Conservation (phyloP, 2,797 vertebrate species). For the Phylloscopus collybita region DNA sequence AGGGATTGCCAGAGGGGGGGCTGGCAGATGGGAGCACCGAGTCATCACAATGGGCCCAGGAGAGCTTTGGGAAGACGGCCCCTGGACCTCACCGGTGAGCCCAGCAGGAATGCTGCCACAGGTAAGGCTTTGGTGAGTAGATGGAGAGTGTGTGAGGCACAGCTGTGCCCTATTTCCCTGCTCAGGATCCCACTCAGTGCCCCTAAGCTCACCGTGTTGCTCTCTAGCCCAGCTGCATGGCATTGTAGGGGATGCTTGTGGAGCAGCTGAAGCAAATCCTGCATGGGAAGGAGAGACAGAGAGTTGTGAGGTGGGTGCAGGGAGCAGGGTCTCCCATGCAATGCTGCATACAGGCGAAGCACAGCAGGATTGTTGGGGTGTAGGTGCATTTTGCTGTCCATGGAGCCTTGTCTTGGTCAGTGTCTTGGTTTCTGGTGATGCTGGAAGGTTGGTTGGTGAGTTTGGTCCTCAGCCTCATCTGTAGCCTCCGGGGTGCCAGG, state of each 20-base stretch:
- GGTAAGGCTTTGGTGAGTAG: constrained; percentile 29
- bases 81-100: accelerated
- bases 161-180: neutral
- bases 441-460: neutral
- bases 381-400: neutral
- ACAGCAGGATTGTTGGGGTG: accelerated
- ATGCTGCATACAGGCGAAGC: accelerated
- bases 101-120: neutral
- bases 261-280: neutral
- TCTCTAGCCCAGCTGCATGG: neutral
- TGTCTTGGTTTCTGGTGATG: neutral
- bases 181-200: neutral
- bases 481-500: accelerated
- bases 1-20: neutral
- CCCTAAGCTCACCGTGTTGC: accelerated
- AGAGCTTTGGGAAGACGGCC: neutral
- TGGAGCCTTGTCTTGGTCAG: neutral
- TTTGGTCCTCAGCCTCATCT: neutral
- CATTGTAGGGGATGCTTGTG: accelerated
- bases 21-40: neutral
- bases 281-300: accelerated
- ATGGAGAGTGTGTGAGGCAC: neutral
- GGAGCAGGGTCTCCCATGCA: accelerated
- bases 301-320: neutral
- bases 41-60: accelerated